A percentile compares a stretch with the other conserved stretches of the same genome.
Conservation (phyloP, 2,888 invertebrate genomes). For the Noctua janthina region DNA sequence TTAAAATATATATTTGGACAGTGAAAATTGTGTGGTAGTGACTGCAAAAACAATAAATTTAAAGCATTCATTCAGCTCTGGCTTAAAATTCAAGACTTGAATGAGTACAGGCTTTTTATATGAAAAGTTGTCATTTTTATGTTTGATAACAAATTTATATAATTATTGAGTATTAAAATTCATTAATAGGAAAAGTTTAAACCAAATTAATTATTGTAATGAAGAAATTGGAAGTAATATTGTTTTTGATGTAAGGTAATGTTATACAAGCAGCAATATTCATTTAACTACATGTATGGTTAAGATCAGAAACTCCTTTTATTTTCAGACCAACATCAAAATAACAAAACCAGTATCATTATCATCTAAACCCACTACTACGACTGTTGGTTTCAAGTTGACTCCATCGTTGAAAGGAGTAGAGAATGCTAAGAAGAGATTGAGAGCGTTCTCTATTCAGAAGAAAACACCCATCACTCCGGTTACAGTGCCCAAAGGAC, state of each 20-base stretch:
- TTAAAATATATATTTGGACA: neutral
- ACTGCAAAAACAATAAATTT: constrained; percentile 5
- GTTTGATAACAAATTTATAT: neutral
- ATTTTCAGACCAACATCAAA: constrained; percentile 45
- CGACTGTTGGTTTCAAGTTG: constrained; percentile 62
- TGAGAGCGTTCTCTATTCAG: constrained; percentile 88
- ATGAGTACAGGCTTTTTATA: neutral
- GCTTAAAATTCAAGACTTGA: neutral
- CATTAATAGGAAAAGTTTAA: neutral
- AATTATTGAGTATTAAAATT: neutral
- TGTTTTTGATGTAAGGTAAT: neutral
- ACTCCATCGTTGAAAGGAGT: constrained; percentile 78
- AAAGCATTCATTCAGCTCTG: neutral
- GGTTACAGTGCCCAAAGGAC: constrained; percentile 73
- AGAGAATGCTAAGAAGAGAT: constrained; percentile 86
- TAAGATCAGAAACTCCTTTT: neutral
- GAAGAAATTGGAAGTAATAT: neutral
- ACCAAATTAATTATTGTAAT: neutral
- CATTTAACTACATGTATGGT: neutral
- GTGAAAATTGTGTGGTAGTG: constrained; percentile 5
- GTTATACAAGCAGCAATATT: neutral
- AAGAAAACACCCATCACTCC: constrained; percentile 83
- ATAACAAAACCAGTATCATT: constrained; percentile 34
- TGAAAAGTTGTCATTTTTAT: neutral
- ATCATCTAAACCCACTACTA: constrained; percentile 26